phyloP scores from a whole-genome alignment of 1,140 invertebrate species.

The Eupeodes corollae region DNA sequence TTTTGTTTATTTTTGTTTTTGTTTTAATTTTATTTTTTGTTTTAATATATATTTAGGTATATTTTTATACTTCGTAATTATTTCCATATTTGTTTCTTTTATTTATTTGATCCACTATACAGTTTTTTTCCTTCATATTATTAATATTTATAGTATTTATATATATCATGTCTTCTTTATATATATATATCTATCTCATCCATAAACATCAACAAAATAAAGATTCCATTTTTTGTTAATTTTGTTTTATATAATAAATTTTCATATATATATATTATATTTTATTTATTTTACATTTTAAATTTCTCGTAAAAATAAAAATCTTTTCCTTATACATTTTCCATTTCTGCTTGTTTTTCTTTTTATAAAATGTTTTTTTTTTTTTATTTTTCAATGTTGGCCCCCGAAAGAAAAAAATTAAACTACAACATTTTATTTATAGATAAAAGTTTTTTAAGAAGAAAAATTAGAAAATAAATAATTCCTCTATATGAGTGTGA shows the following conservation, averaged over 20 bases:
- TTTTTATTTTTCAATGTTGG: slow-evolving; percentile 1
- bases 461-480: slow-evolving; percentile 9
- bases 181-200: not conserved
- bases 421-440: too few relatives aligned
- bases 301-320: not conserved
- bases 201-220: slow-evolving; percentile 8
- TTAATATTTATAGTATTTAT: slow-evolving; percentile 1
- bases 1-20: not conserved
- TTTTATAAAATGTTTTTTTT: slow-evolving; percentile 1
- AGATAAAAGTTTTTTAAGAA: too few relatives aligned
- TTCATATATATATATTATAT: not conserved
- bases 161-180: slow-evolving; percentile 1
- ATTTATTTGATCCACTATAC: slow-evolving; percentile 8
- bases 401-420: slow-evolving; percentile 6
- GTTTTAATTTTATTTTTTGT: too few relatives aligned
- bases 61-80: slow-evolving; percentile 15
- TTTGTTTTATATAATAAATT: not conserved
- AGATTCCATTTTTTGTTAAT: not conserved
- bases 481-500: too few relatives aligned
- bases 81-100: slow-evolving; percentile 17
- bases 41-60: slow-evolving; percentile 11
- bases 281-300: slow-evolving; percentile 2
- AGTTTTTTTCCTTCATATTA: slow-evolving; percentile 10
- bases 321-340: not conserved
- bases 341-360: not conserved